Base-by-base conservation (phyloP, 2,888 invertebrate species). In the Caenorhabditis doughertyi region DNA sequence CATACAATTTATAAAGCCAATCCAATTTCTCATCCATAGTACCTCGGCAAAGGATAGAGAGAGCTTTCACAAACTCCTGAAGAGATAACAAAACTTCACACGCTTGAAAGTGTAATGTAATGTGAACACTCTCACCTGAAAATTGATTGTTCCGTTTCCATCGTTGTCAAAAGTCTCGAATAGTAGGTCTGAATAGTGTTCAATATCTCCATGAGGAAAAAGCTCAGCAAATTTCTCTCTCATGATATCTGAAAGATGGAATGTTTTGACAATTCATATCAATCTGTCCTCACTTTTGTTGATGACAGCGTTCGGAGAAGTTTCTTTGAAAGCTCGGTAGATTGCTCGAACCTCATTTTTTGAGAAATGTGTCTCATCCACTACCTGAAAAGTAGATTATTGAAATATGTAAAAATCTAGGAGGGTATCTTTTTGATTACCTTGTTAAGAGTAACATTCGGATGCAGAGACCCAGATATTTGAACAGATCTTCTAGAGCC, bases 1-100 rank as follows among this genome's bases (percentile, higher is more conserved):
- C 90, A 79, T 90, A 90, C 13, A 90, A 74, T 18, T 84, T 87
- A 83, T 90, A 90, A 4, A 90, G 73, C 90, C 90, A 90, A 13
- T 89, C 86, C 18, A 90, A 68, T 58, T 89, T 89, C 68, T 90
- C 90, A 25, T 90, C 89, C 71, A 90, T 64, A 0, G 87, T 87
- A 25, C 90, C 90, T 44, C 90, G 77, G 32, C 87, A 89, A 8
- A 90, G 79, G 16, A 89, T 85, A 1, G 90, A 90, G 8, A 90
- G 80, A 11, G 88, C 85, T 73, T 85, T 86, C 1, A 90, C 89
- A 79, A 89, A 90, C 53, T 90, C 89, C 90, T 89, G 60, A 44
- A n/a, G 51, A 21, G 29, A 27, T 23, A n/a, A n/a, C n/a, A n/a
- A n/a, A n/a, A n/a, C n/a, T n/a, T n/a, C n/a, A n/a, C n/a, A n/a